Evolutionary conservation across 2,888 invertebrate genomes (phyloP).

Genomic region (Agriopis leucophaearia): DNA sequence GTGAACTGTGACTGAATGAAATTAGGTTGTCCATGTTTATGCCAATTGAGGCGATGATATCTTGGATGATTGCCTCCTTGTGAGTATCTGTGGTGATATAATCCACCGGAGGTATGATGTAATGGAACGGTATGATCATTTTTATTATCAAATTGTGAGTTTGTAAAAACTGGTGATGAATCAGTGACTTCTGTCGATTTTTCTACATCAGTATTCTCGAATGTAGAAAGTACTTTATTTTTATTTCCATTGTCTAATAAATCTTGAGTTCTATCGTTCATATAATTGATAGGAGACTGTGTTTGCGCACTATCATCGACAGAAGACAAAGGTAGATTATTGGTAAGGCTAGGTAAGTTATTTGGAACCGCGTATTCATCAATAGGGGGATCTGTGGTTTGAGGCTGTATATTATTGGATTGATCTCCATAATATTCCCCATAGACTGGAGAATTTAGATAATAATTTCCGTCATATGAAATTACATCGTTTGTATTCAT

Average conservation of each 20-base stretch:
- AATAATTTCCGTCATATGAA: neutral
- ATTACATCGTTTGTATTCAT: neutral
- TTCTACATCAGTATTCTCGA: neutral
- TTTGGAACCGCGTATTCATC: neutral
- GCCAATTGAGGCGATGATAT: neutral
- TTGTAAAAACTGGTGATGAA: neutral
- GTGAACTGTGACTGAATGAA: neutral
- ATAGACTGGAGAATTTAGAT: neutral
- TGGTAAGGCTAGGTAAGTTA: neutral
- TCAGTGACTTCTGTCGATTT: neutral
- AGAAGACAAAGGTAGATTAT: neutral
- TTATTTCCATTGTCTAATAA: neutral
- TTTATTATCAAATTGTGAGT: neutral
- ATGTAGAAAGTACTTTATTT: neutral
- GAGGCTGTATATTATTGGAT: neutral
- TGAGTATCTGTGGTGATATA: neutral
- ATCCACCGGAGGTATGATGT: neutral
- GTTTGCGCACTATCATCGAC: neutral
- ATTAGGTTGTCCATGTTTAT: neutral
- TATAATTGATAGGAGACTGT: neutral
- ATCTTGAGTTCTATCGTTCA: neutral
- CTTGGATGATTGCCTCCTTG: neutral
- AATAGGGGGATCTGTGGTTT: slow-evolving; percentile 5
- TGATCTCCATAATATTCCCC: neutral
- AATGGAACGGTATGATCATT: neutral